Evolutionary conservation across 2,797 vertebrate genomes (phyloP).

Genomic region (Lepilemur ruficaudatus): DNA sequence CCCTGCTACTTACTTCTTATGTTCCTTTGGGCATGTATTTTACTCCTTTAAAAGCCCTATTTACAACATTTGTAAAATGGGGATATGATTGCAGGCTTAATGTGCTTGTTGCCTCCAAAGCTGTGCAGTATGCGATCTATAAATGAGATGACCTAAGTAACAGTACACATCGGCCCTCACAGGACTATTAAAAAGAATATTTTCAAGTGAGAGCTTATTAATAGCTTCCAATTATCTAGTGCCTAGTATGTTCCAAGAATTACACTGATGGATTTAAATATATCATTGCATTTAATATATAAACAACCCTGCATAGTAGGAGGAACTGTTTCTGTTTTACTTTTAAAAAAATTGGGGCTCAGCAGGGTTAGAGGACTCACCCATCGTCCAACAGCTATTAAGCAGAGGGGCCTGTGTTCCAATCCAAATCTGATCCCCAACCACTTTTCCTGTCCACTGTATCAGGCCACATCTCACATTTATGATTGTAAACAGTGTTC

Average conservation of each 20-base stretch:
- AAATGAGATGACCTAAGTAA: neutral
- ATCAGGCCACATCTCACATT: neutral
- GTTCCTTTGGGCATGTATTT: neutral
- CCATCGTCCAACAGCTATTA: neutral
- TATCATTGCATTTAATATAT: neutral
- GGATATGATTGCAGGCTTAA: neutral
- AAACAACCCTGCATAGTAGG: neutral
- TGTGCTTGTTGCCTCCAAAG: neutral
- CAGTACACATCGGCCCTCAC: neutral
- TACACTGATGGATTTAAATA: neutral
- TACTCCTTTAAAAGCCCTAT: neutral
- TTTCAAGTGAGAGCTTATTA: conserved; percentile 9
- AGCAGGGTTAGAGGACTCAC: neutral
- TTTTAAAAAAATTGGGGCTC: neutral
- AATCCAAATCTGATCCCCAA: neutral
- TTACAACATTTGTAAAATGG: neutral
- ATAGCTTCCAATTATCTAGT: neutral
- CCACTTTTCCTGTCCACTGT: neutral
- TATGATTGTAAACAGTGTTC: neutral
- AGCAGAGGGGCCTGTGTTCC: neutral
- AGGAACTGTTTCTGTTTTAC: neutral
- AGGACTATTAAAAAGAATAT: neutral
- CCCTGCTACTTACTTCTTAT: neutral
- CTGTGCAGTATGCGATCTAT: neutral
- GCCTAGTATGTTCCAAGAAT: neutral